Evolutionary conservation across 2,797 vertebrate genomes (phyloP), one percentile per base, ranked within the genome.

Genomic region (Alcedo atthis): DNA sequence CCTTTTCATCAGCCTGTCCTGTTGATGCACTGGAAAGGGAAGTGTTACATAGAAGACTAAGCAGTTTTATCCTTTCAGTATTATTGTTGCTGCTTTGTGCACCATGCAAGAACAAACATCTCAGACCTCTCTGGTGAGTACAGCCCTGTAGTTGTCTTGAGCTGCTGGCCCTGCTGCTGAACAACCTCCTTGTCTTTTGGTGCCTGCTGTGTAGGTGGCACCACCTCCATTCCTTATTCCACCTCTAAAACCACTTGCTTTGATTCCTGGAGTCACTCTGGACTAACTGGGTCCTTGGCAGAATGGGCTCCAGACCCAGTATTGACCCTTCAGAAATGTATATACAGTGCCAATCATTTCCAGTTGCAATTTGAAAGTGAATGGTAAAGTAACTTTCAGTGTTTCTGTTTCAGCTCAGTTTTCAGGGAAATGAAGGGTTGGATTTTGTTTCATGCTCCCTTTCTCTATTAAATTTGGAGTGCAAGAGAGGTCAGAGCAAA

Each of bases 101-200:
- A 9, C n/a, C 19, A 7, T 19, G 48, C 21, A 20, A 75, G 87
- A 87, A 91, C 79, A 89, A 89, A 82, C 11, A 5, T 63, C 83
- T 46, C 49, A 1, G 11, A 59, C 6, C 0, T 2, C 3, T 4
- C 61, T 4, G 37, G 18, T 33, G 83, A 40, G 5, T 2, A 4
- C 63, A 49, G 40, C 62, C 55, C 15, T 1, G 13, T 4, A 9
- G 68, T 25, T n/a, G 32, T 4, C 55, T 32, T 5, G 5, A 53
- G 81, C 81, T 81, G 24, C 42, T 57, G 61, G 67, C 61, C 62
- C 54, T 53, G 67, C 85, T 88, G 54, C 55, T 32, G 20, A 68
- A 33, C 78, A 21, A 16, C 35, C 32, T n/a, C 6, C 0, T 6
- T 81, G 70, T 81, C 62, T 15, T 28, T 11, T 32, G 46, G 78